These are phyloP conservation scores for Clarias platycephalus DNA, from an alignment of 2,797 vertebrate species.

Conservation along the genomic window DNA sequence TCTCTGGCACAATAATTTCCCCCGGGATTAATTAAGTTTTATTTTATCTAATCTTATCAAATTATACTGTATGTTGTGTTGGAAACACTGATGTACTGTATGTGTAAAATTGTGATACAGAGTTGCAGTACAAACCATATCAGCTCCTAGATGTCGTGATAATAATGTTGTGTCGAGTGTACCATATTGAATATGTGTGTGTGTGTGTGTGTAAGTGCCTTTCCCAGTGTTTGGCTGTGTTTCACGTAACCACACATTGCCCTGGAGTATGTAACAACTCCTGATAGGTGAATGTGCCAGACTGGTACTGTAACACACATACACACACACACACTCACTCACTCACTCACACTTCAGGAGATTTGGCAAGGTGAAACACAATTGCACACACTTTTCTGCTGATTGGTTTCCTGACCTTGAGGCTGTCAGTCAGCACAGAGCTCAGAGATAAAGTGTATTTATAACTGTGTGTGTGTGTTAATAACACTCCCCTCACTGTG, in stretches of 20 bases:
- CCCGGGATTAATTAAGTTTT: too few species aligned
- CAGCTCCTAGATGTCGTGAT: too few species aligned
- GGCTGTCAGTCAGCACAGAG: slow-evolving; percentile 4
- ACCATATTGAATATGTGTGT: slow-evolving; percentile 63
- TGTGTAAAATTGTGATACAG: too few species aligned
- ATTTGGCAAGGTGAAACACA: too few species aligned
- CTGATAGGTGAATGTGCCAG: slow-evolving; percentile 1
- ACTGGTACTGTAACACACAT: neutral
- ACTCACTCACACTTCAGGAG: neutral
- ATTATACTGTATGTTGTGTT: too few species aligned
- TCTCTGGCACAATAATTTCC: too few species aligned
- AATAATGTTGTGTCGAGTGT: slow-evolving; percentile 45
- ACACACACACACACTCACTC: too few species aligned
- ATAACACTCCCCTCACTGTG: neutral
- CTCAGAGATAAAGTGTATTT: slow-evolving; percentile 17
- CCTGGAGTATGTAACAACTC: too few species aligned
- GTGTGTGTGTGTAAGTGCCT: neutral
- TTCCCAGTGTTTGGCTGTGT: neutral
- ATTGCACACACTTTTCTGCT: neutral
- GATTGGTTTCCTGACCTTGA: slow-evolving; percentile 24
- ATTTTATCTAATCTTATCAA: too few species aligned
- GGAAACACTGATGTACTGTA: too few species aligned
- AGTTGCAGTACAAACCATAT: too few species aligned
- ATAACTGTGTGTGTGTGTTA: neutral
- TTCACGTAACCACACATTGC: neutral